Evolutionary conservation across 2,113 vertebrate genomes (phyloP), one percentile per base, ranked within the genome.

Genomic region (Falco punctatus): DNA sequence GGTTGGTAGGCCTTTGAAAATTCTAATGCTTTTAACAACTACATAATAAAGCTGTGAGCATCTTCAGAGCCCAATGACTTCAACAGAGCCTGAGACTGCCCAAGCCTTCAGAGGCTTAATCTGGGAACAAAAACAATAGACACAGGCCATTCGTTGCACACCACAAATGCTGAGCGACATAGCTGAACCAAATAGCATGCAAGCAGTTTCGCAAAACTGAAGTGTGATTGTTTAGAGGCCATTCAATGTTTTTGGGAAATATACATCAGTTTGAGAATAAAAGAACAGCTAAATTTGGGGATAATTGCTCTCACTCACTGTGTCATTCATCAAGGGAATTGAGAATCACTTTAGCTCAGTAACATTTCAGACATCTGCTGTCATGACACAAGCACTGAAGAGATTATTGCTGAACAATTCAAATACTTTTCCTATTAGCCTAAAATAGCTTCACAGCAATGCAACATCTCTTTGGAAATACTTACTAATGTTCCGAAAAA

Each of bases 301-400:
- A 81, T 71, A 89, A 91, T 90, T 84, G 65, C 69, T 96, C 57
- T 94, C 90, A 86, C 80, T 94, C 72, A 22, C 26, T 86, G 19
- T 88, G 70, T 49, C 83, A 91, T 55, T 94, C 95, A 84, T 86
- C 83, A 71, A 8, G 0, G 48, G 57, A 92, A 81, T 92, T 58
- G 88, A 65, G 67, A 80, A 59, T 70, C 58, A 80, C 42, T 92
- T 80, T 83, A 62, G 22, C 54, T 93, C 42, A 62, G 57, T 72
- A 92, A 84, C 9, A 6, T 79, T 72, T 72, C 80, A 94, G 86
- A 89, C 94, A 86, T 95, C 51, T 92, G 57, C 55, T 86, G 62
- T 69, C 73, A 54, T 88, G 77, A 52, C 49, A 81, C 30, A 79
- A 93, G 33, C 46, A 86, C 48, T 51, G 44, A 87, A 81, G 54